These are phyloP conservation scores for Pteruthius melanotis DNA, from an alignment of 2,113 vertebrate species.

Conservation along the genomic window DNA sequence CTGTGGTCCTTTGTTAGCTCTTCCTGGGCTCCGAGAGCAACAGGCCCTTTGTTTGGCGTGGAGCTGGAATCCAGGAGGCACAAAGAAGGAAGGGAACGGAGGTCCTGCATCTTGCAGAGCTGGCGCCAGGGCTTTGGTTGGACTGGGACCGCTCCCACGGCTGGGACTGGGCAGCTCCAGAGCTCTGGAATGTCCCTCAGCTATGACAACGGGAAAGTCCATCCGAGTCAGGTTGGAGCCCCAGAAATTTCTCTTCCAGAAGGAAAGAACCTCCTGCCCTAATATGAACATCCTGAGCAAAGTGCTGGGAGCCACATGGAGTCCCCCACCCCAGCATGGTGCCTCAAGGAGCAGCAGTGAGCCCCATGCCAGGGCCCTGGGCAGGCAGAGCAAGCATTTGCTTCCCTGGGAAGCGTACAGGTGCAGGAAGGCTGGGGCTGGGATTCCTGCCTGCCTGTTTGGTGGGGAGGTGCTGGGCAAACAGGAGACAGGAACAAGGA, in stretches of 20 bases:
- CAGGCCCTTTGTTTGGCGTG: not conserved
- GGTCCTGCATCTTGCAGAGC: not conserved
- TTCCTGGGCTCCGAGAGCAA: not conserved
- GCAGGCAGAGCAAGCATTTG: not conserved
- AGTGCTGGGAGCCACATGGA: not conserved
- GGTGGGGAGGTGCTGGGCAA: not conserved
- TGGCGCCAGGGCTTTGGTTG: not conserved
- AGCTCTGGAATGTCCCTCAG: not conserved
- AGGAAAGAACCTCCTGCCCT: not conserved
- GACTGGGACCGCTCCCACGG: not conserved
- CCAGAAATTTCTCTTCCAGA: not conserved
- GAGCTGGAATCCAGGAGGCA: not conserved
- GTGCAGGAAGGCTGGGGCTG: not conserved
- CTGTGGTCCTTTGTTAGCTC: not conserved
- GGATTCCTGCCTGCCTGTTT: not conserved
- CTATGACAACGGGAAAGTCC: not conserved
- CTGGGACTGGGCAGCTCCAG: not conserved
- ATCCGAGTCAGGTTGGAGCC: fast-evolving
- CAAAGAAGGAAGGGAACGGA: not conserved
- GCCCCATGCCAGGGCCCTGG: not conserved
- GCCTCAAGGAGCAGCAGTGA: not conserved
- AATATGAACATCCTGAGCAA: not conserved
- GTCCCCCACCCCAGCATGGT: fast-evolving
- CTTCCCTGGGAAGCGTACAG: fast-evolving
- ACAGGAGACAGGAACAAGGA: not conserved